Percentiles rank a stretch among this genome's conserved stretches.
Evolutionary conservation across 1,140 invertebrate species (phyloP).

Genomic region (Drosophila nebulosa): DNA sequence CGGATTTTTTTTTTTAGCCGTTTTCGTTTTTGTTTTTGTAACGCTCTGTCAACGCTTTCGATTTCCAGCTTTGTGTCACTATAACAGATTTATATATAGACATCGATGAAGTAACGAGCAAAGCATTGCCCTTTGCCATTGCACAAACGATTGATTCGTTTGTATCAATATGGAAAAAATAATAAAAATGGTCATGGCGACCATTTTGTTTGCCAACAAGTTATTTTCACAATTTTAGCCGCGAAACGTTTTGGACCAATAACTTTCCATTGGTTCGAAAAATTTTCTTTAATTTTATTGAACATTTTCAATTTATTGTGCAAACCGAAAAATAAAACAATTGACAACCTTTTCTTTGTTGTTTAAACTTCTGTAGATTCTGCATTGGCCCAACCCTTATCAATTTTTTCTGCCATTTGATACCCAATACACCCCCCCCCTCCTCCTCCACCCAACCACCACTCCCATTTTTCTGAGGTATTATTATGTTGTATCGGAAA

Average conservation of each 20-base stretch:
- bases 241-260: conserved; percentile 24
- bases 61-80: conserved; percentile 23
- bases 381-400: neutral
- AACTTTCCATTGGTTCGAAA: conserved; percentile 35
- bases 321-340: conserved; percentile 42
- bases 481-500: conserved; percentile 13
- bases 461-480: too few relatives aligned
- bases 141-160: conserved; percentile 27
- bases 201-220: conserved; percentile 22
- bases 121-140: conserved; percentile 1
- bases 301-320: conserved; percentile 45
- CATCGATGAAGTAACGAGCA: neutral
- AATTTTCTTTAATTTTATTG: conserved; percentile 40
- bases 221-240: conserved; percentile 44
- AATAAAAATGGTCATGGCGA: neutral
- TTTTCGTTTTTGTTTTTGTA: conserved; percentile 12
- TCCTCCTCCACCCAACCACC: too few relatives aligned
- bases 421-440: neutral
- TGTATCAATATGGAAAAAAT: neutral
- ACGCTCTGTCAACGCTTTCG: neutral
- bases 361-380: neutral
- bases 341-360: conserved; percentile 19
- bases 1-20: conserved; percentile 15
- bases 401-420: neutral
- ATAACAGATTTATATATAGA: conserved; percentile 35